Base-by-base conservation (phyloP, 2,113 vertebrate species). In the Dendrocopos noguchii region DNA sequence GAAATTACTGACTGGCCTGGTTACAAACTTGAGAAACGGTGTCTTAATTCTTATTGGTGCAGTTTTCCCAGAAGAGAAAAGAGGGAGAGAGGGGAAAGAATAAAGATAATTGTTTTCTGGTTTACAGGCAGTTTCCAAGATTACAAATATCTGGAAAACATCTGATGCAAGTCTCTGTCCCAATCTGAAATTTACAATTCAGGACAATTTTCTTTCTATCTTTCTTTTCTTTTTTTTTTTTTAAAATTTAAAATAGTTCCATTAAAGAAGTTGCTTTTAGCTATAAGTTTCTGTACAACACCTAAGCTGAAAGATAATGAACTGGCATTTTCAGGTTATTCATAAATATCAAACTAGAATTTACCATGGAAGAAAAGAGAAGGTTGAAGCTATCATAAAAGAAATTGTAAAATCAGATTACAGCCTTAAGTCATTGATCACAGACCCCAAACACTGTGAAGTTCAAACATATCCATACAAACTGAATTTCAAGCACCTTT, bases 281-380 rank as follows among this genome's bases (percentile, higher is more conserved):
- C 15, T 77, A 67, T 29, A 50, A 1, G 0, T 39, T 95, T 20
- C 64, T 78, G 10, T 67, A 46, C 33, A 84, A 91, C 78, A 64
- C 34, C 60, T 73, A 79, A 83, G 28, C 70, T 39, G 53, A 89
- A 87, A 80, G 33, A 67, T 61, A 88, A 93, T 67, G 91, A 87
- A 70, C 56, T 83, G 72, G 31, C 53, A 74, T 91, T 96, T 91
- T 92, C 74, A 88, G 67, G 29, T 87, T 94, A 90, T 57, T 74
- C 28, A 91, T 63, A 92, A 94, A 80, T 73, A 94, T 36, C 81
- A 87, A 91, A 68, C 39, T 46, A 63, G 14, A 80, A 91, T 42
- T 61, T 64, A 57, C 19, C 55, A 50, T 2, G 6, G 57, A 63
- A 76, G 17, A 80, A 68, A 68, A 81, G 16, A 87, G 18, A 93